phyloP scores from a whole-genome alignment of 1,140 invertebrate species.

The Leguminivora glycinivorella region DNA sequence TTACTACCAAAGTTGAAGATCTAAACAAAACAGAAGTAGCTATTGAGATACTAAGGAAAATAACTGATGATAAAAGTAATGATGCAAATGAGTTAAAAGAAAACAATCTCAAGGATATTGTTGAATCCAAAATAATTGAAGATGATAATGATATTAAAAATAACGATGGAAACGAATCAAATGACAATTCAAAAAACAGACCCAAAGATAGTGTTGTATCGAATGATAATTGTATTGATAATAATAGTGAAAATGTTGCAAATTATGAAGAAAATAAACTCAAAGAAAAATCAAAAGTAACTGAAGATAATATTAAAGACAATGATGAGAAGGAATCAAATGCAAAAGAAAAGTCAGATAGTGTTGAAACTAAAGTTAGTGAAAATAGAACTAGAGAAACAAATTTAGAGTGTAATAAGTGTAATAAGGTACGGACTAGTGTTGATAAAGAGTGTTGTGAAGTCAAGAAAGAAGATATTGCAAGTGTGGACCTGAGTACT shows the following conservation, averaged over 20 bases:
- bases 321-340: background rate
- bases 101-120: background rate
- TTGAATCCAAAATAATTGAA: background rate
- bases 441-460: slow-evolving; percentile 29
- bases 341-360: background rate
- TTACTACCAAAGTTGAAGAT: background rate
- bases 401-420: slow-evolving; percentile 34
- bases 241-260: too few species aligned
- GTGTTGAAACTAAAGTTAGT: background rate
- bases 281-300: background rate
- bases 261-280: background rate
- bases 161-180: background rate
- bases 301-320: too few species aligned
- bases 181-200: background rate
- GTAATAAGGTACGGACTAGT: slow-evolving; percentile 30
- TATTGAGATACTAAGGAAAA: background rate
- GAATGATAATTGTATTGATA: too few species aligned
- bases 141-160: background rate
- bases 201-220: too few species aligned
- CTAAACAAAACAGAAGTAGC: background rate
- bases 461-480: slow-evolving; percentile 37
- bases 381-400: background rate
- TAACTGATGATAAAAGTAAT: background rate
- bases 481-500: slow-evolving; percentile 61
- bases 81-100: background rate